Conservation (phyloP, 2,113 vertebrate species). For the Odontesthes bonariensis region DNA sequence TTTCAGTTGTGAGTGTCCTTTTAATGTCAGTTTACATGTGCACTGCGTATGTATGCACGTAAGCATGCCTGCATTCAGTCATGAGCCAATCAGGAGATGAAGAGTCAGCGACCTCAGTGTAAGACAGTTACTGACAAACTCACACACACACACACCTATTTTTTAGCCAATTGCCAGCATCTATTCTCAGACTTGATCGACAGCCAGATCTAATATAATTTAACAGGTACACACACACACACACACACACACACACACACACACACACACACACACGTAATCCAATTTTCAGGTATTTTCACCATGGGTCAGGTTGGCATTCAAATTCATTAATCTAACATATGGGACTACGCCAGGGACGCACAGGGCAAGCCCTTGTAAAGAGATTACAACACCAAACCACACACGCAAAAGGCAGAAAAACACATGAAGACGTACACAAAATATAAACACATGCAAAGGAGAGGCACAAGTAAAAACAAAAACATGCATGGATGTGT, state of each 20-base stretch:
- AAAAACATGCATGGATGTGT: not conserved
- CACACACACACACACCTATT: not conserved
- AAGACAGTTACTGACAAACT: not conserved
- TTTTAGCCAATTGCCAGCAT: conserved; percentile 11
- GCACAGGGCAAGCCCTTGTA: conserved; percentile 50
- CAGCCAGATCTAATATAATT: conserved; percentile 35
- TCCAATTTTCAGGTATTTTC: conserved; percentile 49
- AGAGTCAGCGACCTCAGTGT: conserved; percentile 11
- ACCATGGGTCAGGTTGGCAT: conserved; percentile 52
- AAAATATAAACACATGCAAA: not conserved
- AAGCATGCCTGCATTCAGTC: not conserved
- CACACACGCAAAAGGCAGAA: conserved; percentile 29
- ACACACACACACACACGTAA: conserved; percentile 1
- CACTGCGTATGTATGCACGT: not conserved
- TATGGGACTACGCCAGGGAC: conserved; percentile 51
- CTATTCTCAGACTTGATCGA: conserved; percentile 17
- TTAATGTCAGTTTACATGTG: not conserved
- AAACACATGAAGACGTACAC: conserved; percentile 11
- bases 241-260: conserved; percentile 1
- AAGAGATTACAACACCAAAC: conserved; percentile 60
- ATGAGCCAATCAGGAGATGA: conserved; percentile 9
- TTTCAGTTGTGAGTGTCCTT: not conserved
- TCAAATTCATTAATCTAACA: conserved; percentile 65
- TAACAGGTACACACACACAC: conserved; percentile 17
- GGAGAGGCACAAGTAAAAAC: too few relatives aligned